Evolutionary conservation across 2,113 vertebrate genomes (phyloP).

Genomic region (Cyrtonyx montezumae): DNA sequence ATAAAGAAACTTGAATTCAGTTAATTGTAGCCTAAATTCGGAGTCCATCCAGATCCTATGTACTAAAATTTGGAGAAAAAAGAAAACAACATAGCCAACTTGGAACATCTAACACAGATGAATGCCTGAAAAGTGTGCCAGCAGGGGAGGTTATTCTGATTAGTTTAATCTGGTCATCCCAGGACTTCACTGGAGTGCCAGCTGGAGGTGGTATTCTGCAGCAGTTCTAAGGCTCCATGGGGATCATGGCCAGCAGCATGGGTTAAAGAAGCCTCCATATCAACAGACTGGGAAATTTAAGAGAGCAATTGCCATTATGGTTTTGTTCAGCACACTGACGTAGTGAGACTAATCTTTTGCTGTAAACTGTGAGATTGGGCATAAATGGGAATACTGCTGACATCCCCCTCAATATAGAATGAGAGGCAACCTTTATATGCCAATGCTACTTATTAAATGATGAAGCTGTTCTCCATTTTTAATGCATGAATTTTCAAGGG

Average conservation of each 20-base stretch:
- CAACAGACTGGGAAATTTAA: fast-evolving
- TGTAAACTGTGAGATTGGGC: neutral
- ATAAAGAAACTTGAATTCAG: neutral
- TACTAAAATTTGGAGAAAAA: neutral
- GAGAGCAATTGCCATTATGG: neutral
- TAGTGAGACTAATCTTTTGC: neutral
- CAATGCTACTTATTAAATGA: neutral
- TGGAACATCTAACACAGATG: neutral
- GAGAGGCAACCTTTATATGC: neutral
- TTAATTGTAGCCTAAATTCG: neutral
- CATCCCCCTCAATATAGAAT: neutral
- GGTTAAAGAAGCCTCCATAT: neutral
- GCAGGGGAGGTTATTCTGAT: neutral
- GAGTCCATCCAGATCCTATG: neutral
- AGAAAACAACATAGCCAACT: neutral
- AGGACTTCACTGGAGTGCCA: fast-evolving
- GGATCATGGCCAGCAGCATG: neutral
- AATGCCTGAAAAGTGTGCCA: neutral
- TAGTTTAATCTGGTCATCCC: neutral
- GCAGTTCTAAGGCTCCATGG: neutral
- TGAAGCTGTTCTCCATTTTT: neutral
- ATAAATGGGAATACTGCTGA: neutral
- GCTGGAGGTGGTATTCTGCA: neutral
- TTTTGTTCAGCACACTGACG: neutral
- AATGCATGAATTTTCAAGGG: neutral